These are phyloP conservation scores for Leptinotarsa lineolata DNA, from an alignment of 1,140 invertebrate species.

Conservation along the genomic window DNA sequence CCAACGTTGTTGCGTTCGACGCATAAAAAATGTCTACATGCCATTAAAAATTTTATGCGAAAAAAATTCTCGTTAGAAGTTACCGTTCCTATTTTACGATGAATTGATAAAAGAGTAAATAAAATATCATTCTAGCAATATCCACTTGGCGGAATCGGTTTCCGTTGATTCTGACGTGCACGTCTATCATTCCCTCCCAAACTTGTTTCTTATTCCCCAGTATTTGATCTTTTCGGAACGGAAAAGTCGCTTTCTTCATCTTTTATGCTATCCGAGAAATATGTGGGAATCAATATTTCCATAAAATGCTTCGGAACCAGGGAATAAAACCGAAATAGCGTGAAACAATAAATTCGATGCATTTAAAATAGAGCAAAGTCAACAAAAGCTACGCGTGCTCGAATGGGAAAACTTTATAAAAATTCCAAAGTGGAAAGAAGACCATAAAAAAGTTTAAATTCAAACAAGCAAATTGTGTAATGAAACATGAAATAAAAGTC, in stretches of 20 bases:
- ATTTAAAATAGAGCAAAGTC: conserved; percentile 9
- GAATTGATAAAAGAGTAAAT: no score
- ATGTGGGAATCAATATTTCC: conserved; percentile 14
- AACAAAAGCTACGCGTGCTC: conserved; percentile 13
- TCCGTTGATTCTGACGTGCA: no score
- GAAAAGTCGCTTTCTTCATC: neutral
- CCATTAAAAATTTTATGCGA: no score
- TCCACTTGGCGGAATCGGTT: no score
- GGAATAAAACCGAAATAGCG: conserved; percentile 16
- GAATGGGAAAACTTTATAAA: conserved; percentile 19
- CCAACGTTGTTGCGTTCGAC: no score
- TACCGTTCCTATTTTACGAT: no score
- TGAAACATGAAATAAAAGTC: conserved; percentile 33
- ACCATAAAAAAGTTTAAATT: conserved; percentile 26
- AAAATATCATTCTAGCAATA: no score
- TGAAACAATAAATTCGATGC: conserved; percentile 15
- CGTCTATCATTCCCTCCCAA: neutral
- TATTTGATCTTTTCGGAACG: neutral
- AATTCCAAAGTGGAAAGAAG: conserved; percentile 17
- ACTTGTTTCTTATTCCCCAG: neutral
- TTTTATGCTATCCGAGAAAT: neutral
- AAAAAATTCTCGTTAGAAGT: no score
- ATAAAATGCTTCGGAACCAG: neutral
- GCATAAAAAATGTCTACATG: no score
- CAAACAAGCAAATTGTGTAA: conserved; percentile 24